Conservation (phyloP, 2,888 invertebrate genomes). For the Mesopsocus fuscifrons region DNA sequence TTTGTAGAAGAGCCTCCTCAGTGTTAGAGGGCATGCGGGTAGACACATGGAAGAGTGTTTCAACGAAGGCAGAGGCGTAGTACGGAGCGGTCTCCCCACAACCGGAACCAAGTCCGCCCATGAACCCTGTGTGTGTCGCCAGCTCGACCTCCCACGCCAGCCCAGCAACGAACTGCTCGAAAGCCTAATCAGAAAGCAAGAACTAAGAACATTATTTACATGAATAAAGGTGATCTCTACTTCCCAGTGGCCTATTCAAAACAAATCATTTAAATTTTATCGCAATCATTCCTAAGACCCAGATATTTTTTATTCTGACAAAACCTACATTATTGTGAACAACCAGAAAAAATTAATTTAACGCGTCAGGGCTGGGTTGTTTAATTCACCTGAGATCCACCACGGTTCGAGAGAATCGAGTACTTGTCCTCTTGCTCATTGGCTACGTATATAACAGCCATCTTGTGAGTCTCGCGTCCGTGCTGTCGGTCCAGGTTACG, state of each 20-base stretch:
- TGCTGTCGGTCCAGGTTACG: slow-evolving; percentile 78
- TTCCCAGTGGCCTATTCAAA: too few relatives aligned
- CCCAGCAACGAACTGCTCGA: slow-evolving; percentile 65
- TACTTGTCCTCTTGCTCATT: slow-evolving; percentile 93
- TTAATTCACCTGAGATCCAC: slow-evolving; percentile 52
- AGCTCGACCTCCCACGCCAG: slow-evolving; percentile 73
- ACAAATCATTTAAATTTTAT: too few relatives aligned
- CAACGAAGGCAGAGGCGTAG: slow-evolving; percentile 79
- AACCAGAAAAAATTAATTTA: too few relatives aligned
- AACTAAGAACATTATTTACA: too few relatives aligned
- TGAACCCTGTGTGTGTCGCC: slow-evolving; percentile 86
- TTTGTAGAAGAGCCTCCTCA: slow-evolving; percentile 70
- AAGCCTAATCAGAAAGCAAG: too few relatives aligned
- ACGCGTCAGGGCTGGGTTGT: too few relatives aligned
- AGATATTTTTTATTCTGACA: too few relatives aligned
- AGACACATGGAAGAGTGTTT: slow-evolving; percentile 93
- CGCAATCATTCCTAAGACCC: too few relatives aligned
- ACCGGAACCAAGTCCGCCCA: slow-evolving; percentile 79
- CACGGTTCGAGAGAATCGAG: slow-evolving; percentile 77
- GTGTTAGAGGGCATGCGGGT: slow-evolving; percentile 89
- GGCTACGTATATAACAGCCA: slow-evolving; percentile 96
- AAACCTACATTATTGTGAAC: too few relatives aligned
- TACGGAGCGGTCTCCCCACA: slow-evolving; percentile 92
- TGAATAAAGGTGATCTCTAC: too few relatives aligned
- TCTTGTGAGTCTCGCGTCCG: slow-evolving; percentile 86